phyloP scores from a whole-genome alignment of 2,113 vertebrate genomes.

The Galemys pyrenaicus region DNA sequence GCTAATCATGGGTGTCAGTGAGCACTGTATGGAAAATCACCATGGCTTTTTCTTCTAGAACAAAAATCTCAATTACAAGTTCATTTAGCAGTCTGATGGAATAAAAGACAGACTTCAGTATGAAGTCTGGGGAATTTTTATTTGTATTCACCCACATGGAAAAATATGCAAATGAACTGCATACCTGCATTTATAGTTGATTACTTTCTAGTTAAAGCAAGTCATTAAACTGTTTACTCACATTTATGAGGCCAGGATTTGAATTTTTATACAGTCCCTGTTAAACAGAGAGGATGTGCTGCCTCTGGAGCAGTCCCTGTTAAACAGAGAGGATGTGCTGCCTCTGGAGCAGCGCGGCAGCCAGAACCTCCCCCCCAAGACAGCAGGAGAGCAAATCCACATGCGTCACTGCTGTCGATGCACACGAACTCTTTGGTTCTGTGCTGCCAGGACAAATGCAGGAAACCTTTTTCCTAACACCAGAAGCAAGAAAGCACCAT shows the following conservation, averaged over 20 bases:
- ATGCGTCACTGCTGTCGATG: fast-evolving
- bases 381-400: neutral
- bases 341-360: neutral
- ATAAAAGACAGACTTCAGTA: too few relatives aligned
- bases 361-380: neutral
- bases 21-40: neutral
- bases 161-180: conserved; percentile 60
- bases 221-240: conserved; percentile 73
- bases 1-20: fast-evolving
- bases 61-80: neutral
- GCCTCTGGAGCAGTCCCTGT: neutral
- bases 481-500: fast-evolving
- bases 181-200: conserved; percentile 76
- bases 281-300: conserved; percentile 23
- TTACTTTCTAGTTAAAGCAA: conserved; percentile 66
- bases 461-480: neutral
- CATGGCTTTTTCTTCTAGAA: fast-evolving
- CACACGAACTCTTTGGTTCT: fast-evolving
- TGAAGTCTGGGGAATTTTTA: conserved; percentile 30
- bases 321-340: conserved; percentile 16
- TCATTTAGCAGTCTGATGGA: too few relatives aligned
- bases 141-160: conserved; percentile 56
- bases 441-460: neutral
- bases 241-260: conserved; percentile 66
- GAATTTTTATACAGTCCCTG: conserved; percentile 62